Conservation (phyloP, 2,113 vertebrate species). For the Oncorhynchus tshawytscha region DNA sequence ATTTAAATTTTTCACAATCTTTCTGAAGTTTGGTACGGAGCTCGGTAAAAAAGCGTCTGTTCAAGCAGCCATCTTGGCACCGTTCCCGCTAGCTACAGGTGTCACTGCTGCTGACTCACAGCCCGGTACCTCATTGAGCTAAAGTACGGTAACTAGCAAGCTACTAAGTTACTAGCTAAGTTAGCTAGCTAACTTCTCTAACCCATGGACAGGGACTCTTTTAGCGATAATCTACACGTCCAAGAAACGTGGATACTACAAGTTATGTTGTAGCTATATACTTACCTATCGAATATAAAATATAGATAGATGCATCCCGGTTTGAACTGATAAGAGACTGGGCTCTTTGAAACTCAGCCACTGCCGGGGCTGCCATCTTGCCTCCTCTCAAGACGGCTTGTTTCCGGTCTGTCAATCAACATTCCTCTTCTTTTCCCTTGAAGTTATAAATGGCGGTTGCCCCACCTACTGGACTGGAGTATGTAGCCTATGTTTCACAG, state of each 20-base stretch:
- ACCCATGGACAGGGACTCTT: neutral
- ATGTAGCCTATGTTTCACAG: too few relatives aligned
- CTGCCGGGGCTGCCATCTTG: constrained; percentile 93
- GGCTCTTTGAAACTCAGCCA: constrained; percentile 93
- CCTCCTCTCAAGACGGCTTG: constrained; percentile 30
- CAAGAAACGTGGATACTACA: neutral
- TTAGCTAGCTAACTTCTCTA: neutral
- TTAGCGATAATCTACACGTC: neutral
- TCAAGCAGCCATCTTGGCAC: too few relatives aligned
- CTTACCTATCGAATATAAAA: constrained; percentile 90
- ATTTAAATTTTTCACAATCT: too few relatives aligned
- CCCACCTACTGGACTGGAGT: too few relatives aligned
- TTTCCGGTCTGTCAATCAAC: constrained; percentile 16
- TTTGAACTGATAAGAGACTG: constrained; percentile 90
- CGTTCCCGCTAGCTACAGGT: too few relatives aligned
- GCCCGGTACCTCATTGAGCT: neutral
- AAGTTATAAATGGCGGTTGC: too few relatives aligned
- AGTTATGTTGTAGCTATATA: neutral
- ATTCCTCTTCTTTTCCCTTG: too few relatives aligned
- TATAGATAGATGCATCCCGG: constrained; percentile 89
- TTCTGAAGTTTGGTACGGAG: too few relatives aligned
- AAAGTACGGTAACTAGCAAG: constrained; percentile 11
- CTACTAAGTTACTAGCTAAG: constrained; percentile 36
- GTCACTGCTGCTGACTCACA: constrained; percentile 70
- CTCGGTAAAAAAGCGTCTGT: too few relatives aligned